phyloP scores from a whole-genome alignment of 2,797 vertebrate genomes.

The Otolemur crassicaudatus region DNA sequence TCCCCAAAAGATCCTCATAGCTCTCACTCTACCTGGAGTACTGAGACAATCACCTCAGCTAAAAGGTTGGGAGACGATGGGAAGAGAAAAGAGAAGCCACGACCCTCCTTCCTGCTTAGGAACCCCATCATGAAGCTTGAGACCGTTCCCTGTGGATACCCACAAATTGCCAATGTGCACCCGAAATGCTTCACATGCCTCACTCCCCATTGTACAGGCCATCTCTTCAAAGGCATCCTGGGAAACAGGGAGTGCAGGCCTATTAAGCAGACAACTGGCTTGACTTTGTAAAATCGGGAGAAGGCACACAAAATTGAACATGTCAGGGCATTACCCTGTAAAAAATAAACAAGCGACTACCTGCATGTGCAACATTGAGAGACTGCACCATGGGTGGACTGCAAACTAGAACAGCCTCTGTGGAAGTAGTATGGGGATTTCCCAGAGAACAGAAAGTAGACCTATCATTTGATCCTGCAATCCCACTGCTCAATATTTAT shows the following conservation, averaged over 20 bases:
- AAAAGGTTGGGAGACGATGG: neutral
- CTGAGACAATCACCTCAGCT: neutral
- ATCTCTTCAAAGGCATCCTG: neutral
- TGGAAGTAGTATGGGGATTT: too few species aligned
- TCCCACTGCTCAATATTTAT: too few species aligned
- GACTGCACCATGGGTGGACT: neutral
- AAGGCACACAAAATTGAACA: neutral
- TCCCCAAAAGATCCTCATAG: neutral
- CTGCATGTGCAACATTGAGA: neutral
- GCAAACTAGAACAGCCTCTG: too few species aligned
- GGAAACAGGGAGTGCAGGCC: neutral
- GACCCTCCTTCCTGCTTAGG: rapidly evolving
- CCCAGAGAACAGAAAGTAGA: too few species aligned
- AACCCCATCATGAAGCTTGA: neutral
- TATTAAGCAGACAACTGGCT: neutral
- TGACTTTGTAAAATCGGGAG: neutral
- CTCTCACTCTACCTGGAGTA: neutral
- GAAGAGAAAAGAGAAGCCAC: neutral
- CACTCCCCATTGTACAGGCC: neutral
- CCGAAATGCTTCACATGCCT: neutral
- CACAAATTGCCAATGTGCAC: neutral
- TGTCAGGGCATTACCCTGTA: neutral
- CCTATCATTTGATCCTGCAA: too few species aligned
- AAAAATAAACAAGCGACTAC: neutral
- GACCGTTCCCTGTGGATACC: neutral